Percentiles rank a stretch among this genome's conserved stretches.
Conservation (phyloP, 2,113 vertebrate genomes). For the Mastomys natalensis region DNA sequence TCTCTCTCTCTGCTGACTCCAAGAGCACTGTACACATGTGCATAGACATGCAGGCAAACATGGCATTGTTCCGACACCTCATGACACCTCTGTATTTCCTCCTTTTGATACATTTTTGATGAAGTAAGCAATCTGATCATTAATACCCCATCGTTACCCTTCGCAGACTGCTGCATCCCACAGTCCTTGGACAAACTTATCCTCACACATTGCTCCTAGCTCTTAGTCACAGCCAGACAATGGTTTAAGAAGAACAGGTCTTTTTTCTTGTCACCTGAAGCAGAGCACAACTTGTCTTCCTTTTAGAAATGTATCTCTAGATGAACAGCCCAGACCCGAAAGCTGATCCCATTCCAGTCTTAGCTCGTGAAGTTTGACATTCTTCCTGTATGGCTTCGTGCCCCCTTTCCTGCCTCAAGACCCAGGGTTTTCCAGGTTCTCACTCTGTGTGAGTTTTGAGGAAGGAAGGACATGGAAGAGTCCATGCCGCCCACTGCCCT, state of each 20-base stretch:
- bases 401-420: background rate
- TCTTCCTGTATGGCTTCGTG: background rate
- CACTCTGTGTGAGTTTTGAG: background rate
- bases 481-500: accelerated
- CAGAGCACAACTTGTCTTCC: background rate
- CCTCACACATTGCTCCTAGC: background rate
- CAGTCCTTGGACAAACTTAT: background rate
- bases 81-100: background rate
- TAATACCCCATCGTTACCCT: background rate
- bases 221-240: background rate
- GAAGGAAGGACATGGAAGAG: background rate
- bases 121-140: background rate
- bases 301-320: background rate
- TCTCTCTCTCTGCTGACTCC: too few species aligned
- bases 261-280: background rate
- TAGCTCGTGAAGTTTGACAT: background rate
- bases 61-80: background rate
- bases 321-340: background rate
- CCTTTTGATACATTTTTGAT: background rate
- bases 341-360: background rate
- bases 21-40: background rate
- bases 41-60: background rate
- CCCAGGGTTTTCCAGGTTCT: background rate
- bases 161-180: accelerated
- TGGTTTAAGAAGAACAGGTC: background rate